A percentile compares a stretch with the other conserved stretches of the same genome.
These are phyloP conservation scores for Colletes latitarsis DNA, from an alignment of 1,140 invertebrate genomes.

Conservation along the genomic window DNA sequence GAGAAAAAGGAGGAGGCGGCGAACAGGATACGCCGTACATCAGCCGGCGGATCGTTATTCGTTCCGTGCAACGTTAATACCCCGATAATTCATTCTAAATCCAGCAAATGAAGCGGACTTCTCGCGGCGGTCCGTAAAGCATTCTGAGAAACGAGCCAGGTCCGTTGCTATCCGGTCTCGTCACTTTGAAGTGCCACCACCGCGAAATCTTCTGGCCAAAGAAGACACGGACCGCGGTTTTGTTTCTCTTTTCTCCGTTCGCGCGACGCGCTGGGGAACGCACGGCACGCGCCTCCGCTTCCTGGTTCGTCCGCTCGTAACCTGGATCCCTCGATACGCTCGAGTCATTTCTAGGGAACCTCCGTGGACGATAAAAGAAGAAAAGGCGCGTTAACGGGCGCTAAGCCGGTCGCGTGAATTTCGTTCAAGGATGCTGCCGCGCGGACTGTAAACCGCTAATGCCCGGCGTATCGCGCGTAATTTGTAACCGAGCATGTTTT, in stretches of 20 bases:
- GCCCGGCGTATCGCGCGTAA: constrained; percentile 17
- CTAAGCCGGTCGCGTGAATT: neutral
- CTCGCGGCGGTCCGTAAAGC: constrained; percentile 49
- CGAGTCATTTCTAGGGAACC: too few relatives aligned
- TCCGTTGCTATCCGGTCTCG: constrained; percentile 20
- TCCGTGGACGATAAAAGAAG: constrained; percentile 16
- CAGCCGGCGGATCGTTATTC: constrained; percentile 46
- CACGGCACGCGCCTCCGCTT: neutral
- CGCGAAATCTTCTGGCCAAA: constrained; percentile 29
- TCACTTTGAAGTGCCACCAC: constrained; percentile 54
- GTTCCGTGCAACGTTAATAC: constrained; percentile 59
- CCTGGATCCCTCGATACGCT: too few relatives aligned
- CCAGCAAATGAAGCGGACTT: constrained; percentile 55
- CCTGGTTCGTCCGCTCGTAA: constrained; percentile 23
- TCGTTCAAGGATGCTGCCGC: neutral
- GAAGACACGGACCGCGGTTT: constrained; percentile 7
- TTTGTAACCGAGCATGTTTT: constrained; percentile 36
- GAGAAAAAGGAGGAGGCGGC: neutral
- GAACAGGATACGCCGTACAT: constrained; percentile 33
- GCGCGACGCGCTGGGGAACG: neutral
- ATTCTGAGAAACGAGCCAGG: constrained; percentile 60
- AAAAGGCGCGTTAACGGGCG: too few relatives aligned
- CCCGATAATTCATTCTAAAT: constrained; percentile 74
- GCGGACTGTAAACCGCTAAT: neutral
- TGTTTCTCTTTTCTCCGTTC: neutral